Conservation (phyloP, 2,113 vertebrate species). For the Campylomormyrus numenius region DNA sequence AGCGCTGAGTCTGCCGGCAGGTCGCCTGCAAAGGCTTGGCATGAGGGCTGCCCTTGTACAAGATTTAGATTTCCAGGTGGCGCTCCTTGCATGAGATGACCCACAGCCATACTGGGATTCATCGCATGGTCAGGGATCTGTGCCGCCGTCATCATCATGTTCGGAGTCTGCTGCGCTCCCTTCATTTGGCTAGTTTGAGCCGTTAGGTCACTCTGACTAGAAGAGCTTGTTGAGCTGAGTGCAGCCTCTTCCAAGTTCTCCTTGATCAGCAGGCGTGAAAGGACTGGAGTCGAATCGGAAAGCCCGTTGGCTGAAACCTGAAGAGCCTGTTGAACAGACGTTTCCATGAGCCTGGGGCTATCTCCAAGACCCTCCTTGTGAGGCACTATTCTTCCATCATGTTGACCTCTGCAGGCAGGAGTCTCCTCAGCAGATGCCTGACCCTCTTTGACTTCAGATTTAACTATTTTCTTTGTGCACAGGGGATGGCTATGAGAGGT, state of each 20-base stretch:
- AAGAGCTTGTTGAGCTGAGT: constrained; percentile 47
- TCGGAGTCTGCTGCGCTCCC: constrained; percentile 54
- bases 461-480: constrained; percentile 36
- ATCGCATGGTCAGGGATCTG: constrained; percentile 57
- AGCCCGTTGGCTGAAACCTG: constrained; percentile 49
- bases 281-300: constrained; percentile 64
- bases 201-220: constrained; percentile 49
- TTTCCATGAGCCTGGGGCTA: constrained; percentile 38
- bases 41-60: constrained; percentile 51
- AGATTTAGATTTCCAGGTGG: constrained; percentile 56
- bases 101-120: constrained; percentile 53
- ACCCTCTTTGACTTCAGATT: constrained; percentile 44
- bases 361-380: constrained; percentile 40
- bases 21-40: constrained; percentile 29
- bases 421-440: constrained; percentile 13
- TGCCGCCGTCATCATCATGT: constrained; percentile 50
- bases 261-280: constrained; percentile 65
- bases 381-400: constrained; percentile 38
- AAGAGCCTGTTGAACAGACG: constrained; percentile 43
- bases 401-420: constrained; percentile 22
- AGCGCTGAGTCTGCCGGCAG: constrained; percentile 42
- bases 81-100: constrained; percentile 58
- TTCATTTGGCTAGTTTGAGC: constrained; percentile 48
- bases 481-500: constrained; percentile 37
- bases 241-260: constrained; percentile 60